These are phyloP conservation scores for Ennomos quercinarius DNA, from an alignment of 2,888 invertebrate genomes.

Conservation along the genomic window DNA sequence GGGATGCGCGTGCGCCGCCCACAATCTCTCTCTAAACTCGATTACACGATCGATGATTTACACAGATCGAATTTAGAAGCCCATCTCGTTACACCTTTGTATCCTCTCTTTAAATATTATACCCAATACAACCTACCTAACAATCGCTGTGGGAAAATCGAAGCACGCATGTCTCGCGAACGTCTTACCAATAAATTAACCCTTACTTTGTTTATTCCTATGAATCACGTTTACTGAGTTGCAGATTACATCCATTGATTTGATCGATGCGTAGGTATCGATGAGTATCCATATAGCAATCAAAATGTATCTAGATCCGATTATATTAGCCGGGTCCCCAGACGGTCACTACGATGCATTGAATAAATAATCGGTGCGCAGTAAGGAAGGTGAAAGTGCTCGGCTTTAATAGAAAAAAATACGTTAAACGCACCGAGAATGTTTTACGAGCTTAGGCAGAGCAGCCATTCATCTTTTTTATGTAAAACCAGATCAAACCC, in stretches of 20 bases:
- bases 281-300: slow-evolving; percentile 61
- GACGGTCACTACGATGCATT: slow-evolving; percentile 54
- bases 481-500: slow-evolving; percentile 85
- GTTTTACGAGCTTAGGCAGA: slow-evolving; percentile 77
- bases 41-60: slow-evolving; percentile 83
- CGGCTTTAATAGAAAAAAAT: slow-evolving; percentile 73
- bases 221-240: slow-evolving; percentile 46
- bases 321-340: slow-evolving; percentile 60
- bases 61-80: slow-evolving; percentile 79
- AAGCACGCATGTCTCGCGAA: slow-evolving; percentile 44
- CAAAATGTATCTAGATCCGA: slow-evolving; percentile 73
- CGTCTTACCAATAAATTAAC: slow-evolving; percentile 46
- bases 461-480: slow-evolving; percentile 83
- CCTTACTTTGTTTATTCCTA: slow-evolving; percentile 41
- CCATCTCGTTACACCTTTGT: slow-evolving; percentile 71
- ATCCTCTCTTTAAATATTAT: slow-evolving; percentile 57
- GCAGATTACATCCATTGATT: slow-evolving; percentile 45
- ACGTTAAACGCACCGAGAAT: slow-evolving; percentile 71
- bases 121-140: slow-evolving; percentile 34
- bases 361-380: slow-evolving; percentile 70
- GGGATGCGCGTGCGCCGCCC: slow-evolving; percentile 77
- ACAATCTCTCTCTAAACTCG: slow-evolving; percentile 80
- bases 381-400: slow-evolving; percentile 79
- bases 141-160: slow-evolving; percentile 57
- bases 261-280: slow-evolving; percentile 44